Percentiles rank a stretch among this genome's conserved stretches.
These are phyloP conservation scores for Bembecia ichneumoniformis DNA, from an alignment of 2,888 invertebrate genomes.

Conservation along the genomic window DNA sequence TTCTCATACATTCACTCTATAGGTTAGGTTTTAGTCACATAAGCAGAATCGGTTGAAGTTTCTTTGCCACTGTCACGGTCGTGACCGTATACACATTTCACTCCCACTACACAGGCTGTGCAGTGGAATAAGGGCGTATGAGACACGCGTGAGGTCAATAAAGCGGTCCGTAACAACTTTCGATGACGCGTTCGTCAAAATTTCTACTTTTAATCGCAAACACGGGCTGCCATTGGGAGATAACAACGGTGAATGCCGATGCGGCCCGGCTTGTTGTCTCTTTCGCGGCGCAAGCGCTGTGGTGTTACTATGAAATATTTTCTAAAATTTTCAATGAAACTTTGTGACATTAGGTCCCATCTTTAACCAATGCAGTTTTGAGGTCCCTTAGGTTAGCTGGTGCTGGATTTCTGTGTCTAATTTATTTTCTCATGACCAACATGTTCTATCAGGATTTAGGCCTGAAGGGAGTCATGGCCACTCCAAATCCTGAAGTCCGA, in stretches of 20 bases:
- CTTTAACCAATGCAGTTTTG: no score
- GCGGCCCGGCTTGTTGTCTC: constrained; percentile 20
- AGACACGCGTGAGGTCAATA: constrained; percentile 10
- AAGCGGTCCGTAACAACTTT: constrained; percentile 10
- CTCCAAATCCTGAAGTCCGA: no score
- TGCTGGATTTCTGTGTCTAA: no score
- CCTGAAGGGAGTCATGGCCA: no score
- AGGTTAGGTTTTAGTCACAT: constrained; percentile 1
- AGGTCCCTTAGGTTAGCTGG: no score
- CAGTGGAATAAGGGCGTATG: constrained; percentile 18
- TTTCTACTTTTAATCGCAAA: constrained; percentile 12
- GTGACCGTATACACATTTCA: constrained; percentile 11
- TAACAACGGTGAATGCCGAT: constrained; percentile 39
- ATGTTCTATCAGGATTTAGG: no score
- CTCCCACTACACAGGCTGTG: constrained; percentile 16
- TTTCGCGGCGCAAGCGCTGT: constrained; percentile 25
- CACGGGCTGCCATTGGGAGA: constrained; percentile 27
- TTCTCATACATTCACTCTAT: no score
- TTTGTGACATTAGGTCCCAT: no score
- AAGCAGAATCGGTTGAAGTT: constrained; percentile 14
- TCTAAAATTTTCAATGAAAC: no score
- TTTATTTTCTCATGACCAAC: no score
- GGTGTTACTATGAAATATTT: constrained; percentile 17
- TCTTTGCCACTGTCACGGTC: constrained; percentile 31
- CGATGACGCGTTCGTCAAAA: constrained; percentile 17